A percentile compares a stretch with the other conserved stretches of the same genome.
Evolutionary conservation across 1,140 invertebrate species (phyloP).

Genomic region (Orius laevigatus): DNA sequence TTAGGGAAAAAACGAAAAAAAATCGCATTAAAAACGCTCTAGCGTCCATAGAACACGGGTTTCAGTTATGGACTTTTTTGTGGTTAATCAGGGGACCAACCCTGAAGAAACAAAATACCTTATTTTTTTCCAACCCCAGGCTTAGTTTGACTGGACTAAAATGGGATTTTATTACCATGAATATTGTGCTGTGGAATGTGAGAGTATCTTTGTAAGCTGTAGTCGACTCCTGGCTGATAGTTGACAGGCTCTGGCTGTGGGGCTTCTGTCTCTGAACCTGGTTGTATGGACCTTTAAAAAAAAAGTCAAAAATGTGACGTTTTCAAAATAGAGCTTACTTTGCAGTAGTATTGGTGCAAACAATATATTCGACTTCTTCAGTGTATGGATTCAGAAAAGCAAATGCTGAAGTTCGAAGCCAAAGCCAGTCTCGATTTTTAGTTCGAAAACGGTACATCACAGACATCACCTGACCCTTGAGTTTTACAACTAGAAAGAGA

Average conservation of each 20-base stretch:
- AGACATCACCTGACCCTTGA: constrained; percentile 91
- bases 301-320: no score
- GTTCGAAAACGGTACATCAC: constrained; percentile 89
- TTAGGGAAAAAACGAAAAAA: no score
- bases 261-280: constrained; percentile 22
- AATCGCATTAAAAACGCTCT: no score
- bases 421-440: constrained; percentile 88
- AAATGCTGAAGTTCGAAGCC: constrained; percentile 87
- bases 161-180: no score
- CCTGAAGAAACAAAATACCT: no score
- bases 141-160: no score
- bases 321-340: constrained; percentile 33
- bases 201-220: constrained; percentile 42
- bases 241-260: constrained; percentile 20
- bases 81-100: no score
- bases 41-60: no score
- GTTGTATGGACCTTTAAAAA: constrained; percentile 33
- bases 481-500: constrained; percentile 50
- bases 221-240: constrained; percentile 47
- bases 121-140: no score
- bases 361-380: constrained; percentile 94
- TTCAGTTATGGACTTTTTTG: no score
- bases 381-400: constrained; percentile 95
- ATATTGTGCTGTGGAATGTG: constrained; percentile 22
- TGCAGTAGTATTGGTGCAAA: constrained; percentile 85